Evolutionary conservation across 2,888 invertebrate species (phyloP).

Genomic region (Heliconius charithonia): DNA sequence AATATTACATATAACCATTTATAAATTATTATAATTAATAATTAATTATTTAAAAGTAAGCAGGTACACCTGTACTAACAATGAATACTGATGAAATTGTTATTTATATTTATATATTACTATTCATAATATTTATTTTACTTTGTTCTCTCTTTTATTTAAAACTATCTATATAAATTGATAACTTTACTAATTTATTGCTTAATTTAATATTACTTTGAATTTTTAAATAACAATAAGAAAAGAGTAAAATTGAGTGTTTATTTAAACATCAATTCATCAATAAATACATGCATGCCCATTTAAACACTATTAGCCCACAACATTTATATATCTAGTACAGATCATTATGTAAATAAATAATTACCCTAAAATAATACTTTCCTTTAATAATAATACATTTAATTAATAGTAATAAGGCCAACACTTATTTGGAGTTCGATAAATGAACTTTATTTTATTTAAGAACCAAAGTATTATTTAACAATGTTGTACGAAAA

Average conservation of each 20-base stretch:
- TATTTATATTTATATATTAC: constrained; percentile 1
- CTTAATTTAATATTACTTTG: no score
- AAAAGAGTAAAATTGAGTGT: no score
- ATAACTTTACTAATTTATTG: no score
- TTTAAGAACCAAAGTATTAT: background rate
- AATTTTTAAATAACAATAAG: no score
- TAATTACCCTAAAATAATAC: background rate
- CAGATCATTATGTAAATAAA: background rate
- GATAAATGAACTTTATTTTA: background rate
- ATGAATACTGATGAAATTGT: no score
- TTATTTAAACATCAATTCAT: no score
- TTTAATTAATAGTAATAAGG: background rate
- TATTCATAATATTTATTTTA: background rate
- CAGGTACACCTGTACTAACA: background rate
- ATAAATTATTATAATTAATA: background rate
- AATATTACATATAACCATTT: background rate
- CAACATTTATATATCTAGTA: background rate
- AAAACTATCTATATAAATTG: no score
- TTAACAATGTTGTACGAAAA: background rate
- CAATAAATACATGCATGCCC: background rate
- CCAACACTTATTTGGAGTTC: background rate
- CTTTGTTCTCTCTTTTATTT: no score
- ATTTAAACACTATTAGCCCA: background rate
- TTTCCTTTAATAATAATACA: background rate
- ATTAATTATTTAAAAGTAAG: background rate